Evolutionary conservation across 2,888 invertebrate genomes (phyloP), one percentile per base, ranked within the genome.

Genomic region (Branchellion lobata): DNA sequence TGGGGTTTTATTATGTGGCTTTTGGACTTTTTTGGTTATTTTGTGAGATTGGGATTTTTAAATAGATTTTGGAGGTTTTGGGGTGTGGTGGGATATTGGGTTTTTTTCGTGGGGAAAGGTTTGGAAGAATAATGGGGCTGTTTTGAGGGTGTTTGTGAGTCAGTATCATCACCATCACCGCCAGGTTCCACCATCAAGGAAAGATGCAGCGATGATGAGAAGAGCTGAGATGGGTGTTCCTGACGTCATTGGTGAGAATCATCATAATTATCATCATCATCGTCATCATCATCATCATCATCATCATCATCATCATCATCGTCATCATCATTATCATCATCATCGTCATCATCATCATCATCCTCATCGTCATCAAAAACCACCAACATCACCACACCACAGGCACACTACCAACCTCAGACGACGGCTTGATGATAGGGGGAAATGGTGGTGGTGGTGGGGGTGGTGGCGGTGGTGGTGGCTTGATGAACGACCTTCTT

Each of bases 401-500:
- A 73, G 73, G 31, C 51, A 51, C 27, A 31, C 40, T 65, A 34
- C 65, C 34, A 61, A 21, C 33, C n/a, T 21, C 65, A 11, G 69
- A 33, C 8, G 69, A 34, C 69, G 33, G 69, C 61, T 14, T 57
- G 61, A n/a, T 57, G 61, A 57, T 57, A 24, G 61, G 21, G 14
- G n/a, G n/a, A n/a, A n/a, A n/a, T n/a, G n/a, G n/a, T n/a, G n/a
- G n/a, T n/a, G n/a, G n/a, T n/a, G n/a, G n/a, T n/a, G n/a, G n/a
- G n/a, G n/a, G n/a, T n/a, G n/a, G n/a, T n/a, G n/a, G 47, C 11
- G 47, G n/a, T n/a, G 61, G 61, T 57, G 61, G 61, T 24, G n/a
- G 11, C 5, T 5, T 57, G n/a, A 57, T 57, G 5, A 53, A 77
- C 65, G 57, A 77, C 57, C 77, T 77, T n/a, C 65, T 81, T 1